A percentile compares a stretch with the other conserved stretches of the same genome.
phyloP scores from a whole-genome alignment of 2,888 invertebrate species.

The Plagodis dolabraria region DNA sequence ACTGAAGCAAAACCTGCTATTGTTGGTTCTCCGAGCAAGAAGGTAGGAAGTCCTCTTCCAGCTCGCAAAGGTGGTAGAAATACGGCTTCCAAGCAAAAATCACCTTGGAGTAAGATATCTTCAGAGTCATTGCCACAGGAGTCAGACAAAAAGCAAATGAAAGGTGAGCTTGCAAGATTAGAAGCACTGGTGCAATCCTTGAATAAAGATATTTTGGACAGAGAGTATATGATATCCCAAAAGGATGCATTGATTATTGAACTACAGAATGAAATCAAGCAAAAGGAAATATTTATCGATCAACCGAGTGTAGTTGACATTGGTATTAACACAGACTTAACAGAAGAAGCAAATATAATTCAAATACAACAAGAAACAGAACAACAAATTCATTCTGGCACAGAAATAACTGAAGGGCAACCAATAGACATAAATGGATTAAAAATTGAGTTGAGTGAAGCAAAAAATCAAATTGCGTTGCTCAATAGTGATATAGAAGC shows the following conservation, averaged over 20 bases:
- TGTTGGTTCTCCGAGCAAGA: slow-evolving; percentile 61
- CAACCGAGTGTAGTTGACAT: slow-evolving; percentile 50
- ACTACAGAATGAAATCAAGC: slow-evolving; percentile 49
- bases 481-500: slow-evolving; percentile 90
- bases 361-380: slow-evolving; percentile 19
- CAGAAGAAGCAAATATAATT: slow-evolving; percentile 27
- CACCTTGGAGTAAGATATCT: slow-evolving; percentile 76
- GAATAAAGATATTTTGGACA: slow-evolving; percentile 78
- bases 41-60: slow-evolving; percentile 67
- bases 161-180: slow-evolving; percentile 65
- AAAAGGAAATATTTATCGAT: slow-evolving; percentile 38
- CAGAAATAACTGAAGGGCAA: slow-evolving; percentile 36
- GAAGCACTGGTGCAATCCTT: slow-evolving; percentile 74
- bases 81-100: slow-evolving; percentile 71
- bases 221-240: slow-evolving; percentile 71
- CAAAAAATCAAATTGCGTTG: slow-evolving; percentile 74
- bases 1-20: slow-evolving; percentile 58
- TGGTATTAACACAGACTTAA: slow-evolving; percentile 54
- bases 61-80: slow-evolving; percentile 72
- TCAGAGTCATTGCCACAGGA: slow-evolving; percentile 69
- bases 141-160: slow-evolving; percentile 66
- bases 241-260: slow-evolving; percentile 75
- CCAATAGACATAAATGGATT: slow-evolving; percentile 52
- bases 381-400: slow-evolving; percentile 29
- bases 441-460: slow-evolving; percentile 72